Evolutionary conservation across 1,140 invertebrate species (phyloP).

Genomic region (Drosophila gunungcola): DNA sequence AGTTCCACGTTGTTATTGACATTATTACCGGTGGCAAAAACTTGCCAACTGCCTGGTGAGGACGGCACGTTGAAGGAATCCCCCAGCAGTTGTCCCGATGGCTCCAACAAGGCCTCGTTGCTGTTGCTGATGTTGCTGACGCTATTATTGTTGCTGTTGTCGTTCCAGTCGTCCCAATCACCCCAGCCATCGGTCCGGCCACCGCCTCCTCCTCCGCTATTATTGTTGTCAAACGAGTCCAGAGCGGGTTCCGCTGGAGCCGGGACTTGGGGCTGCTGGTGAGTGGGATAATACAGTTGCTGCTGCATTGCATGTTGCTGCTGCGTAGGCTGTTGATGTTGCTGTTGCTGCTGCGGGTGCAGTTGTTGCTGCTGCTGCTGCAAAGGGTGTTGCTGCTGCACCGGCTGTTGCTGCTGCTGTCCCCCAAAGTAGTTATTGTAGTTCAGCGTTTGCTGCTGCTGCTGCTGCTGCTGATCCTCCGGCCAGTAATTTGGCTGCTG

Average conservation of each 20-base stretch:
- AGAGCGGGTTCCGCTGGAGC: constrained; percentile 9
- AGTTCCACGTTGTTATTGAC: constrained; percentile 39
- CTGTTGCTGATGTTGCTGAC: constrained; percentile 20
- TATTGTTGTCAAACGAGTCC: constrained; percentile 66
- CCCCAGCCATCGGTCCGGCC: constrained; percentile 76
- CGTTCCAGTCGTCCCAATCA: constrained; percentile 84
- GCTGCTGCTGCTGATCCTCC: constrained; percentile 35
- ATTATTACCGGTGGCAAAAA: constrained; percentile 28
- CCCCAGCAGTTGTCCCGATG: constrained; percentile 46
- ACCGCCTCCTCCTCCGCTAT: constrained; percentile 20
- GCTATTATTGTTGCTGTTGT: constrained; percentile 47
- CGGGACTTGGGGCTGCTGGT: constrained; percentile 34
- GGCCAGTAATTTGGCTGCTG: constrained; percentile 58
- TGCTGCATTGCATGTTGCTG: constrained; percentile 15
- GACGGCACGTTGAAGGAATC: constrained; percentile 82
- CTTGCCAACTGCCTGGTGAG: constrained; percentile 83
- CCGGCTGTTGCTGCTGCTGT: constrained; percentile 13
- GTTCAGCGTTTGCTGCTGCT: constrained; percentile 27
- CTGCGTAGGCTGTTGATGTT: constrained; percentile 12
- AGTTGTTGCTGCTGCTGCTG: constrained; percentile 15
- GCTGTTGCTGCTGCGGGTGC: constrained; percentile 19
- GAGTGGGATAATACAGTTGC: constrained; percentile 26
- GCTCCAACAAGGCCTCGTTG: constrained; percentile 25
- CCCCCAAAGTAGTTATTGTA: constrained; percentile 59
- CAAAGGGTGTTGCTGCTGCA: background rate